phyloP scores from a whole-genome alignment of 2,888 invertebrate genomes.

The Lasioglossum vierecki region DNA sequence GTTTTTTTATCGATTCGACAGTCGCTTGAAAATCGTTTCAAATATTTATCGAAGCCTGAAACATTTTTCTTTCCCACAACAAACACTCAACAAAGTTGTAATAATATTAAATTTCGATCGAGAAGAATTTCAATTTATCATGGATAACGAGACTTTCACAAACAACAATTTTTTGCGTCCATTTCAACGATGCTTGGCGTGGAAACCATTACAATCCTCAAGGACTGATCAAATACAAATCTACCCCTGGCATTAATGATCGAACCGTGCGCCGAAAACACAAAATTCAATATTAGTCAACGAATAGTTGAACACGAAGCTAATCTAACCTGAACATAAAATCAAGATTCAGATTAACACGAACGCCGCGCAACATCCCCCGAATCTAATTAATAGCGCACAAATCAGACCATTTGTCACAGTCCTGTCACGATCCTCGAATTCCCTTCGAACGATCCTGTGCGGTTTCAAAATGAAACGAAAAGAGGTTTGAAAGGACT shows the following conservation, averaged over 20 bases:
- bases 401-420: conserved; percentile 50
- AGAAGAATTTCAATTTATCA: no score
- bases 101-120: no score
- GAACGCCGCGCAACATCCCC: conserved; percentile 33
- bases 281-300: background rate
- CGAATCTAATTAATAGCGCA: conserved; percentile 46
- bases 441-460: conserved; percentile 39
- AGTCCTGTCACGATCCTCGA: conserved; percentile 40
- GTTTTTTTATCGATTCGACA: background rate
- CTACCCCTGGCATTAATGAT: no score
- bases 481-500: background rate
- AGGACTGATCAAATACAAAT: no score
- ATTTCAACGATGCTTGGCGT: no score
- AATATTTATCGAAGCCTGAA: background rate
- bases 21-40: background rate
- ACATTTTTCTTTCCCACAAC: background rate
- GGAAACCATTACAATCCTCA: no score
- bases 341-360: background rate
- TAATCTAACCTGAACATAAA: background rate
- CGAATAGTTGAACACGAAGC: background rate
- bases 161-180: no score
- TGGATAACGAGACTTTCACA: no score
- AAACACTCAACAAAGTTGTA: background rate
- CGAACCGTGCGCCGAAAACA: no score
- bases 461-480: conserved; percentile 10